Evolutionary conservation across 2,888 invertebrate genomes (phyloP), one percentile per base, ranked within the genome.

Genomic region (Spialia ferax): DNA sequence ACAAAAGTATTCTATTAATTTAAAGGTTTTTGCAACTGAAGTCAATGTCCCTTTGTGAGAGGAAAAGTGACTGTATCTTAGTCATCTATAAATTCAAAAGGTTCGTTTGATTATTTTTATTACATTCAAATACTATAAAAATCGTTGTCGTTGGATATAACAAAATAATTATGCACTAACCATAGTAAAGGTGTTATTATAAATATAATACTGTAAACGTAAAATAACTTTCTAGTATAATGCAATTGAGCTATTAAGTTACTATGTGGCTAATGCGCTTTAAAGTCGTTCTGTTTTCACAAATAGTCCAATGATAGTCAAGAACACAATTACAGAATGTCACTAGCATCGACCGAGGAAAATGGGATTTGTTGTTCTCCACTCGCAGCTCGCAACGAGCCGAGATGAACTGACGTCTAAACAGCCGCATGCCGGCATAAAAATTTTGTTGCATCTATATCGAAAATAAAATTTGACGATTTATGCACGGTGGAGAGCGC

Each of bases 381-480:
- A 61, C 35, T 67, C 61, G 48, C 55, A 23, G 45, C 32, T 61
- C 45, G 48, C 55, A 7, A 32, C 38, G n/a, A 45, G 23, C 60
- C 42, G 54, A 60, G 42, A 61, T 32, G 48, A 61, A 57, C 69
- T 79, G 79, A 80, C 79, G 79, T 80, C 77, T 70, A 77, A 73
- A 75, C 74, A 70, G 71, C 70, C 65, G 73, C 75, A 73, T 72
- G 71, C 71, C 72, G 75, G 72, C 74, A 81, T 83, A 84, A 84
- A 85, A 86, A 82, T 73, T 76, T 75, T 78, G 85, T 81, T 91
- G 91, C 92, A 92, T 85, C 81, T 80, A 82, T 78, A 81, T 88
- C 83, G 80, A 87, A 91, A 91, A 91, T 91, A 92, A 91, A 90
- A 88, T 89, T 90, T 89, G 79, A 86, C 89, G 88, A 92, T 91